A percentile compares a stretch with the other conserved stretches of the same genome.
These are phyloP conservation scores for Eriosoma lanigerum DNA, from an alignment of 1,140 invertebrate species.

Conservation along the genomic window DNA sequence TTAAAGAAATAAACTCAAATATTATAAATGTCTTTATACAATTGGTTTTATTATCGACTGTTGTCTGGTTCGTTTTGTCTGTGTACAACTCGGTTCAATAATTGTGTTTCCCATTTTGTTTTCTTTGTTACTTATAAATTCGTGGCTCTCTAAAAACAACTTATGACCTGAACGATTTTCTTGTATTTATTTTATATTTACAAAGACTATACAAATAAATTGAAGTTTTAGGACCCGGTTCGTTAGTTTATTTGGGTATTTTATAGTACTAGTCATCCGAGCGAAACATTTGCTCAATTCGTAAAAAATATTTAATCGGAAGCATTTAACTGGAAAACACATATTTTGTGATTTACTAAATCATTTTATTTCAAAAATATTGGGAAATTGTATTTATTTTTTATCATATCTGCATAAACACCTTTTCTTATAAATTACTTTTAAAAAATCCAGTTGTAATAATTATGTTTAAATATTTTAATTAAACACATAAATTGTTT, in stretches of 20 bases:
- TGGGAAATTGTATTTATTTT: neutral
- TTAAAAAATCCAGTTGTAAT: too few relatives aligned
- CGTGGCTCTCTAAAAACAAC: neutral
- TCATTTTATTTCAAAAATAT: neutral
- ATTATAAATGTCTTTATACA: neutral
- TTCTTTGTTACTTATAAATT: neutral
- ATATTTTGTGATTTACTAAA: slow-evolving; percentile 6
- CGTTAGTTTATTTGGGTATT: slow-evolving; percentile 26
- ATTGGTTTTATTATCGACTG: neutral
- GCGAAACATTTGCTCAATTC: slow-evolving; percentile 21
- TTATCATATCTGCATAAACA: too few relatives aligned
- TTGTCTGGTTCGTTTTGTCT: neutral
- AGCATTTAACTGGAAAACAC: slow-evolving; percentile 26
- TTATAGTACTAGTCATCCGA: neutral
- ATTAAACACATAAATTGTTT: too few relatives aligned
- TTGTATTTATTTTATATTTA: neutral
- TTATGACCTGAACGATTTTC: neutral
- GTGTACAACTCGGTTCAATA: neutral
- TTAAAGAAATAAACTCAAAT: too few relatives aligned
- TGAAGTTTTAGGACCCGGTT: slow-evolving; percentile 36
- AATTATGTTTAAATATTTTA: too few relatives aligned
- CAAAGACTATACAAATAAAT: slow-evolving; percentile 20
- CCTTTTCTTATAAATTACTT: too few relatives aligned
- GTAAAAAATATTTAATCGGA: slow-evolving; percentile 39
- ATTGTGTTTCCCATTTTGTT: neutral